Percentiles rank a stretch among this genome's conserved stretches.
phyloP scores from a whole-genome alignment of 1,140 invertebrate species.

The Archivesica marissinica region DNA sequence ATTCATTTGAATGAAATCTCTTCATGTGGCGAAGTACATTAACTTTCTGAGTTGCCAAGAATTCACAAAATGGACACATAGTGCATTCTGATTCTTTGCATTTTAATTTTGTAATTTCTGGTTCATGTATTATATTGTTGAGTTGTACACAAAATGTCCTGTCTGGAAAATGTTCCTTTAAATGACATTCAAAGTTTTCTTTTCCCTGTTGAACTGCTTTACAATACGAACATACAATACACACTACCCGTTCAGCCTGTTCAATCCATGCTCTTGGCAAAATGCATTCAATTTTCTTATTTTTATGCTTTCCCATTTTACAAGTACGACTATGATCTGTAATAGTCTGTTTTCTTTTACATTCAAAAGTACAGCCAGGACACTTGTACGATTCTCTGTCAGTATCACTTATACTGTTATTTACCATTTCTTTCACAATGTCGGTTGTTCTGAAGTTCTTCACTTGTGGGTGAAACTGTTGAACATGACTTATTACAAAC shows the following conservation, averaged over 20 bases:
- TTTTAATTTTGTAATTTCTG: neutral
- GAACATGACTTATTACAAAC: neutral
- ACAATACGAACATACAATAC: neutral
- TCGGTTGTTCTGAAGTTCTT: neutral
- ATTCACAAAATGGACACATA: slow-evolving; percentile 1
- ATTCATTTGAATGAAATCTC: neutral
- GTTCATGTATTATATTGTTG: neutral
- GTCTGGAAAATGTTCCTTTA: neutral
- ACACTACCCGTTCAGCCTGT: neutral
- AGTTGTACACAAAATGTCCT: neutral
- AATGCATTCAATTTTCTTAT: neutral
- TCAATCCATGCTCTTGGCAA: neutral
- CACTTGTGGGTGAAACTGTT: neutral
- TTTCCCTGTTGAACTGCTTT: neutral
- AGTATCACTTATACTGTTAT: neutral
- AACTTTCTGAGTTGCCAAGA: neutral
- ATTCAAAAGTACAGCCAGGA: neutral
- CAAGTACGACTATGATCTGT: neutral
- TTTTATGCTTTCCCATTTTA: neutral
- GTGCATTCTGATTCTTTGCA: neutral
- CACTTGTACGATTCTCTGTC: neutral
- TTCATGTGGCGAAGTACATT: neutral
- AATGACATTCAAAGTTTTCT: neutral
- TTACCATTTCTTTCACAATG: neutral
- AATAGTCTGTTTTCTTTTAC: neutral